Percentiles rank a stretch among this genome's conserved stretches.
phyloP scores from a whole-genome alignment of 92 coral and sea anemone species.

The Galaxea fascicularis region DNA sequence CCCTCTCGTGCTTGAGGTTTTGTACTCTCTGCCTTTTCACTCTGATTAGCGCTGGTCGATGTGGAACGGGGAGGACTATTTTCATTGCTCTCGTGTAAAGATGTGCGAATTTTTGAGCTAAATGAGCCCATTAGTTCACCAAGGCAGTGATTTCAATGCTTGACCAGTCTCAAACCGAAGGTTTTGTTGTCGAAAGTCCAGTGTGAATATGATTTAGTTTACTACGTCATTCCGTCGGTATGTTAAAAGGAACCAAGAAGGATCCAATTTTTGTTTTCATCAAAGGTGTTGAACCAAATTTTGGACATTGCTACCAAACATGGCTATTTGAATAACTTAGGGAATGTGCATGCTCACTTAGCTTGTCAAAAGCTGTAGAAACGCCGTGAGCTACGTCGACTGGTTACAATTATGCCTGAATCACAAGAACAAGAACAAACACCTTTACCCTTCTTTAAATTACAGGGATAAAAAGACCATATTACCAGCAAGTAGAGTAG shows the following conservation, averaged over 20 bases:
- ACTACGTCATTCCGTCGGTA: background rate
- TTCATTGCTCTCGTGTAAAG: background rate
- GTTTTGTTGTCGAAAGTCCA: background rate
- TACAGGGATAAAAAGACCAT: too few species aligned
- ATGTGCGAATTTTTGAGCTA: conserved; percentile 6
- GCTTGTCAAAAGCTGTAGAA: too few species aligned
- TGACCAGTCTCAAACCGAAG: background rate
- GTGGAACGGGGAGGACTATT: background rate
- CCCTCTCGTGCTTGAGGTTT: background rate
- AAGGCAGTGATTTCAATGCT: background rate
- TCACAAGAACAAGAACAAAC: too few species aligned
- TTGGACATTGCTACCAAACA: background rate
- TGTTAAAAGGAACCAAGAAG: background rate
- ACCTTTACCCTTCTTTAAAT: too few species aligned
- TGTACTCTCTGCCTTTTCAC: background rate
- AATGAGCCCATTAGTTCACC: background rate
- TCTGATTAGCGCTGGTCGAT: background rate
- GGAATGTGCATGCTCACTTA: background rate
- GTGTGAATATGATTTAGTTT: background rate
- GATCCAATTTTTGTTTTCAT: background rate
- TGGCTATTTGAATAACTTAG: background rate
- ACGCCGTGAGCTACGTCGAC: too few species aligned
- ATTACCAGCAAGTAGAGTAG: too few species aligned
- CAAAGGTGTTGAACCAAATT: background rate
- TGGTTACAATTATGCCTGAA: too few species aligned